phyloP scores from a whole-genome alignment of 2,797 vertebrate species.

The Tauraco hartlaubi region DNA sequence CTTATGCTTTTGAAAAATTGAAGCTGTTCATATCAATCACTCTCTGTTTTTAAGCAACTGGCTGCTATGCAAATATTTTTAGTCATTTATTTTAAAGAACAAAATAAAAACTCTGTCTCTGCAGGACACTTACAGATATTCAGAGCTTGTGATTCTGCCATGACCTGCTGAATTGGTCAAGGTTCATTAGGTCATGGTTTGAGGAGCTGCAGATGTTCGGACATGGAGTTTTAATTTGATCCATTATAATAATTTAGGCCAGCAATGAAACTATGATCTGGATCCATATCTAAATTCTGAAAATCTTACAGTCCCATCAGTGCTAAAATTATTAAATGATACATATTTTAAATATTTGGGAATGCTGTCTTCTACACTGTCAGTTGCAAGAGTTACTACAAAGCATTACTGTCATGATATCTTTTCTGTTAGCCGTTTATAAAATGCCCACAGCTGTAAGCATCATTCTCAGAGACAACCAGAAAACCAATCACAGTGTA shows the following conservation, averaged over 20 bases:
- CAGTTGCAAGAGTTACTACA: not conserved
- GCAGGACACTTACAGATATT: not conserved
- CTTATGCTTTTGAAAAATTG: not conserved
- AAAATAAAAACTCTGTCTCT: not conserved
- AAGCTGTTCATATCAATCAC: not conserved
- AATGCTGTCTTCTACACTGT: not conserved
- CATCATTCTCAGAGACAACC: not conserved
- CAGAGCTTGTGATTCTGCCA: not conserved
- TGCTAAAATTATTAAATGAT: not conserved
- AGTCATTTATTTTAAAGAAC: not conserved
- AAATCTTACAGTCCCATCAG: not conserved
- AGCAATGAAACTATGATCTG: not conserved
- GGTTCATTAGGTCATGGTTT: not conserved
- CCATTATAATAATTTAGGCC: not conserved
- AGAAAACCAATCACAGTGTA: not conserved
- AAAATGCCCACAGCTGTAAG: not conserved
- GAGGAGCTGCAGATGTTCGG: slow-evolving; percentile 19
- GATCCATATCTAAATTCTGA: not conserved
- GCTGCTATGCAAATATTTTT: not conserved
- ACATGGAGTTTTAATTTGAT: not conserved
- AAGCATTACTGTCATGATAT: not conserved
- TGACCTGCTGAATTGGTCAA: not conserved
- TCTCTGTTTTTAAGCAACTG: not conserved
- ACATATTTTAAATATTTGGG: not conserved
- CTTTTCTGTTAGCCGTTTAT: not conserved